These are phyloP conservation scores for Andrena dorsata DNA, from an alignment of 2,888 invertebrate species.

Conservation along the genomic window DNA sequence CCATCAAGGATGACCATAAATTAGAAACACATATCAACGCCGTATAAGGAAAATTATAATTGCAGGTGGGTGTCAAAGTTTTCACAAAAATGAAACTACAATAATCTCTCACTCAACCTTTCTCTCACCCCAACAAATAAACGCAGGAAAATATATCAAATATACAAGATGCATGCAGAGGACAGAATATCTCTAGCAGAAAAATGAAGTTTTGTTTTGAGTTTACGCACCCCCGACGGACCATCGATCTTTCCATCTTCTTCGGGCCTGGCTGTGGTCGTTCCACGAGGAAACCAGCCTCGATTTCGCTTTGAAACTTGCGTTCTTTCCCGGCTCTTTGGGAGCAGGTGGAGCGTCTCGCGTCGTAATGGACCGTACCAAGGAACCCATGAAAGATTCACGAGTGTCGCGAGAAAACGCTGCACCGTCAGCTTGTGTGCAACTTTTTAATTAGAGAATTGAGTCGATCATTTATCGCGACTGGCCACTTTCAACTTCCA, in stretches of 20 bases:
- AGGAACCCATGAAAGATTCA: conserved; percentile 64
- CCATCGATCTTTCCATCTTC: conserved; percentile 51
- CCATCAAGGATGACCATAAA: no score
- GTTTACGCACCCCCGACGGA: conserved; percentile 25
- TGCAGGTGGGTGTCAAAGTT: no score
- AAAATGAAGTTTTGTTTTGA: conserved; percentile 36
- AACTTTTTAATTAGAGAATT: conserved; percentile 67
- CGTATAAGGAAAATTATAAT: no score
- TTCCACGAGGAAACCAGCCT: neutral
- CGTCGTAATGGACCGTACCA: conserved; percentile 51
- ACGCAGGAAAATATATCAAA: no score
- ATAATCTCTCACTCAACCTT: no score
- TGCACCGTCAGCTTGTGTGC: conserved; percentile 1
- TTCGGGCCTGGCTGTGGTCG: neutral
- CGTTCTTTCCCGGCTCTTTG: conserved; percentile 14
- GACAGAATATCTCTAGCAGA: neutral
- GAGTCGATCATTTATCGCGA: conserved; percentile 10
- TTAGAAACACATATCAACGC: no score
- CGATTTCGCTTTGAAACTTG: neutral
- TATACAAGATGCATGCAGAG: neutral
- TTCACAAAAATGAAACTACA: no score
- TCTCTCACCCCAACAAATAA: no score
- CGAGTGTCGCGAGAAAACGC: conserved; percentile 26
- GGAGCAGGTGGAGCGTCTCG: conserved; percentile 55
- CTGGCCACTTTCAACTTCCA: no score